Percentiles rank a stretch among this genome's conserved stretches.
Evolutionary conservation across 2,113 vertebrate genomes (phyloP).

Genomic region (Oceanodroma tethys): DNA sequence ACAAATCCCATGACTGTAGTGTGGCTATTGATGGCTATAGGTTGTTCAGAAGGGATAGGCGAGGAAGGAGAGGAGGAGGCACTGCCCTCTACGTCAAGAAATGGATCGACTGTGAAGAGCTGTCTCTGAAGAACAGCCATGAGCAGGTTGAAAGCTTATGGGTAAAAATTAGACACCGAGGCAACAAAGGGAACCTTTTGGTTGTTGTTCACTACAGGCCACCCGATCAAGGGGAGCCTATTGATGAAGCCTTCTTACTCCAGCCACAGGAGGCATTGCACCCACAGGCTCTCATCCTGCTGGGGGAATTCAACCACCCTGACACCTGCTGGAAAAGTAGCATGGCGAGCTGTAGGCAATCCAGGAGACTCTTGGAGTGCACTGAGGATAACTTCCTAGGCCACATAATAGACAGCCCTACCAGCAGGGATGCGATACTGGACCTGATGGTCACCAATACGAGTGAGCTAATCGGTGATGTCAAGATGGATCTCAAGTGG

Average conservation of each 20-base stretch:
- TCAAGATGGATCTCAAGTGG: too few species aligned
- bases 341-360: too few species aligned
- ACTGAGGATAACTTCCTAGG: too few species aligned
- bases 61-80: neutral
- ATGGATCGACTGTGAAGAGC: neutral
- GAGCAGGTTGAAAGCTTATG: neutral
- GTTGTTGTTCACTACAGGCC: neutral
- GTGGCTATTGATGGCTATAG: neutral
- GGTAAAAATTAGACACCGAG: neutral
- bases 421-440: neutral
- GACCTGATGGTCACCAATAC: neutral
- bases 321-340: too few species aligned
- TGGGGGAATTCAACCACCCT: neutral
- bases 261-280: neutral
- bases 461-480: neutral
- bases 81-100: neutral
- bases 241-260: neutral
- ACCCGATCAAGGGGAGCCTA: neutral
- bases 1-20: too few species aligned
- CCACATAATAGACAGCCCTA: too few species aligned
- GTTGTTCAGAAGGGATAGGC: neutral
- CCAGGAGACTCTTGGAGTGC: too few species aligned
- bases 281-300: neutral
- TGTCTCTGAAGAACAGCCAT: neutral
- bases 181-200: neutral